phyloP scores from a whole-genome alignment of 2,797 vertebrate species.

The Spinibarbus caldwelli region DNA sequence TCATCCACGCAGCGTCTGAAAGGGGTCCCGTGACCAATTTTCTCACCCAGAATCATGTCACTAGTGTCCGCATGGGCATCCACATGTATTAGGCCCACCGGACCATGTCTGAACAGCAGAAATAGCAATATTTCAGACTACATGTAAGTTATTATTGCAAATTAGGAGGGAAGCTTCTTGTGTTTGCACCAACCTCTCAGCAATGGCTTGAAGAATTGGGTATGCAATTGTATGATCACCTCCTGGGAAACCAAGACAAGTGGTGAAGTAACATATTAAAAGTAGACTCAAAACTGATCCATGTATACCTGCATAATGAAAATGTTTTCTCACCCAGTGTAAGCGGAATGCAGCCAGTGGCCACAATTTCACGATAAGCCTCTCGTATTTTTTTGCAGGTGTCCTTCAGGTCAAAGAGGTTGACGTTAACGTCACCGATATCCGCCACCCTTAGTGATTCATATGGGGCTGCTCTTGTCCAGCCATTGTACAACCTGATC shows the following conservation, averaged over 20 bases:
- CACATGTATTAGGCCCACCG: constrained; percentile 90
- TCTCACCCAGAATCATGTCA: constrained; percentile 84
- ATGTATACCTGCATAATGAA: background rate
- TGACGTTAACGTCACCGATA: constrained; percentile 88
- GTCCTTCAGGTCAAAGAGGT: constrained; percentile 87
- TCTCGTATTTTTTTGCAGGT: constrained; percentile 86
- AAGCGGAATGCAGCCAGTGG: constrained; percentile 83
- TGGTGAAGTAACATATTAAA: background rate
- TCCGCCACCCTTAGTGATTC: constrained; percentile 89
- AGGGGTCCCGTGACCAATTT: constrained; percentile 86
- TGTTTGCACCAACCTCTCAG: constrained; percentile 82
- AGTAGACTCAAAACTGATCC: background rate
- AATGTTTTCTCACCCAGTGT: constrained; percentile 84
- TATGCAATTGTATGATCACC: constrained; percentile 95
- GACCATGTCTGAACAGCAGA: constrained; percentile 78
- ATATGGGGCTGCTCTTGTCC: constrained; percentile 84
- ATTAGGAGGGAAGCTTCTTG: background rate
- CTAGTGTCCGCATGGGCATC: constrained; percentile 89
- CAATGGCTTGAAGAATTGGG: constrained; percentile 90
- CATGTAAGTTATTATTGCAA: background rate
- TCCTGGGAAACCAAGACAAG: constrained; percentile 74
- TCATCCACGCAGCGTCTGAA: constrained; percentile 92
- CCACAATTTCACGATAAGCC: constrained; percentile 78
- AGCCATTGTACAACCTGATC: constrained; percentile 79
- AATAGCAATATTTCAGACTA: background rate